Base-by-base conservation (phyloP, 1,140 invertebrate genomes). In the Drosophila virilis region DNA sequence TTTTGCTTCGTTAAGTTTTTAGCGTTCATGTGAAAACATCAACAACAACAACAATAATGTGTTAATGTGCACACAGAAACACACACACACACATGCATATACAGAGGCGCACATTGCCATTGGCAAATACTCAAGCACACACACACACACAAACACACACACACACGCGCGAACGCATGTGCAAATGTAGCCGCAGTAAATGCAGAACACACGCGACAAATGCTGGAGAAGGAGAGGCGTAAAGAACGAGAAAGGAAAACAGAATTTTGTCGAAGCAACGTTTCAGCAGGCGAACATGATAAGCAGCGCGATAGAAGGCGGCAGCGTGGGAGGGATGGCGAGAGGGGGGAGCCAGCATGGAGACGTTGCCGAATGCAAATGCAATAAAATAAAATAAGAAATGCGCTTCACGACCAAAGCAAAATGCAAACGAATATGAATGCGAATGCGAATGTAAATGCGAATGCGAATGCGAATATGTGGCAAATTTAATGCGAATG, bases 1-100 rank as follows among this genome's bases (percentile, higher is more conserved):
- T 77, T 77, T 70, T 57, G 83, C 83, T 86, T 86, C 83, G 83
- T 86, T 86, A 86, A 83, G 83, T 88, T 86, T 81, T 88, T 68
- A 76, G 77, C 70, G 75, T 78, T 58, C 58, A 82, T 76, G 78
- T 50, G 67, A 55, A 82, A 76, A 80, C 81, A 80, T 52, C 65
- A 88, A 77, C 67, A 84, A 80, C 62, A 84, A 73, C 64, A 69
- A 74, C 72, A 74, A 74, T 33, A 62, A 70, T 69, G 71, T 74
- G 71, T 74, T 74, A 74, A 74, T 85, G 75, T 62, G 75, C 51
- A 64, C 61, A 76, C 35, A 57, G 8, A 50, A 10, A 59, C 48
- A 64, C 35, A 40, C 8, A 42, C 42, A 51, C 0, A n/a, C 0
- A n/a, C 40, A 9, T 17, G 32, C 46, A 9, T 17, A 10, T 42